phyloP scores from a whole-genome alignment of 2,888 invertebrate species.

The Campopleginae sp. region DNA sequence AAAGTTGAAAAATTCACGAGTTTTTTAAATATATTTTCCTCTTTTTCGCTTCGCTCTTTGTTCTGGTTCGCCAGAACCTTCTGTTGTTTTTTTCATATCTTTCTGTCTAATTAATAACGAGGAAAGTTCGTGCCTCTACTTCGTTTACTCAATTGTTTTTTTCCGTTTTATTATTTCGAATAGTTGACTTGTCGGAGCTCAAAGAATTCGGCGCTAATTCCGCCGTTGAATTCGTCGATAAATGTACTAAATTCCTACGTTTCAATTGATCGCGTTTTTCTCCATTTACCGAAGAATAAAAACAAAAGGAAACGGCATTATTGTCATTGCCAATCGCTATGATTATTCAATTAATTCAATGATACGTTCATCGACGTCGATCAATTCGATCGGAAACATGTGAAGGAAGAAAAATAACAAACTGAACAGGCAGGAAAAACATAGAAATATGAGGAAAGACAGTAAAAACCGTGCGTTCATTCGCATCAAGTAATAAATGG shows the following conservation, averaged over 20 bases:
- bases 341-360: constrained; percentile 58
- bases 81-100: background rate
- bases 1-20: background rate
- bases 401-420: constrained; percentile 1
- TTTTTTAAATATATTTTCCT: background rate
- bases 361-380: constrained; percentile 32
- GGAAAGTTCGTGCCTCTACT: background rate
- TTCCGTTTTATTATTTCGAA: background rate
- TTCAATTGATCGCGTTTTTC: constrained; percentile 14
- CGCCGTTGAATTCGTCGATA: background rate
- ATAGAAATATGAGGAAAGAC: constrained; percentile 17
- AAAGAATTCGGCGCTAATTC: background rate
- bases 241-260: background rate
- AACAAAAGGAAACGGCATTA: constrained; percentile 49
- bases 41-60: background rate
- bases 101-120: background rate
- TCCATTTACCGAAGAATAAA: background rate
- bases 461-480: constrained; percentile 19
- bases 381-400: constrained; percentile 21
- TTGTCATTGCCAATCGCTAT: constrained; percentile 54
- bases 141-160: background rate
- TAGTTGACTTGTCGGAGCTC: background rate
- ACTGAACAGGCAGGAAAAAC: background rate
- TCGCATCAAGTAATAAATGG: background rate
- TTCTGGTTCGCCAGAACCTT: no score